A percentile compares a stretch with the other conserved stretches of the same genome.
Evolutionary conservation across 2,113 vertebrate species (phyloP).

Genomic region (Microcebus ravelobensis): DNA sequence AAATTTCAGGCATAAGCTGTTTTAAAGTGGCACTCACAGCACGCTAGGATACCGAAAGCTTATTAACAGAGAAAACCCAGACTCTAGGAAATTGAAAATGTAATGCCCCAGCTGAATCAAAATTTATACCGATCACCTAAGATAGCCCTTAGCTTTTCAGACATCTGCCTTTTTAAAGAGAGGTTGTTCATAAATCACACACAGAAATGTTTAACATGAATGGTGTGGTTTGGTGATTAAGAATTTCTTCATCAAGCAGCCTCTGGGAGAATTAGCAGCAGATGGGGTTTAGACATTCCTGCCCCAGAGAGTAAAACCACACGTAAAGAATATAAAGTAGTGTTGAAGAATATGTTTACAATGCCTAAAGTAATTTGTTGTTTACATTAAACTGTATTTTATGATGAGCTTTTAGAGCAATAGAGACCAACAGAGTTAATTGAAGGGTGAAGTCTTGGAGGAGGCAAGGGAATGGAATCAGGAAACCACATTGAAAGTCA

Average conservation of each 20-base stretch:
- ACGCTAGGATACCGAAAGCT: not conserved
- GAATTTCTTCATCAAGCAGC: not conserved
- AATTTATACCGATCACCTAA: not conserved
- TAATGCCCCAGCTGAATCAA: not conserved
- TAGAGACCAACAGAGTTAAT: not conserved
- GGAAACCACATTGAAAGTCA: not conserved
- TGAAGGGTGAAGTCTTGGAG: not conserved
- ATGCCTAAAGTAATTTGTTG: not conserved
- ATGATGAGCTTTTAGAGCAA: not conserved
- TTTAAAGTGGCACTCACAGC: not conserved
- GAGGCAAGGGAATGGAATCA: accelerated
- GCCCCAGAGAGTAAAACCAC: not conserved
- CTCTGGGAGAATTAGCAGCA: not conserved
- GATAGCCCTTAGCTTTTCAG: not conserved
- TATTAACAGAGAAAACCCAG: not conserved
- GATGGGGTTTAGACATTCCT: not conserved
- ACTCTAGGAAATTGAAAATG: not conserved
- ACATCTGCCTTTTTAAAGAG: not conserved
- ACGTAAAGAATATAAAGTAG: not conserved
- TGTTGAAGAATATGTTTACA: not conserved
- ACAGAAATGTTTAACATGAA: not conserved
- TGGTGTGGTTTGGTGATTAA: not conserved
- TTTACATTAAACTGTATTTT: not conserved
- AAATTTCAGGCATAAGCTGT: not conserved
- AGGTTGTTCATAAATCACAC: not conserved